A percentile compares a stretch with the other conserved stretches of the same genome.
Conservation (phyloP, 2,113 vertebrate genomes). For the Cynocephalus volans region DNA sequence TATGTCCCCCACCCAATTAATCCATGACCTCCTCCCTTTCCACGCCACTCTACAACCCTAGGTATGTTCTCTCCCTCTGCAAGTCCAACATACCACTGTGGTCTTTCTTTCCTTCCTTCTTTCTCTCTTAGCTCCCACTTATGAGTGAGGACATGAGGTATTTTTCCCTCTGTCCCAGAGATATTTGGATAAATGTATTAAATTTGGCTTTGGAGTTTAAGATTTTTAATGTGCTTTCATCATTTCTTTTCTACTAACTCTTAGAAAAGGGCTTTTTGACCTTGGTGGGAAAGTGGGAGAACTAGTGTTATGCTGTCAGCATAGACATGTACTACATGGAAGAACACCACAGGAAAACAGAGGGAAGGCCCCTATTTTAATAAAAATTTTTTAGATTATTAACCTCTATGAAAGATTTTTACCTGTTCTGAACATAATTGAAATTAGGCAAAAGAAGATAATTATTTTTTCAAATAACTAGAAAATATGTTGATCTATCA, state of each 20-base stretch:
- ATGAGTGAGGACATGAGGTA: too few relatives aligned
- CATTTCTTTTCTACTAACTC: neutral
- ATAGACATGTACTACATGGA: neutral
- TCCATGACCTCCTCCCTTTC: too few relatives aligned
- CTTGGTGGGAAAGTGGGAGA: neutral
- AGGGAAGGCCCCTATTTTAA: neutral
- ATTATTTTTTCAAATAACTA: slow-evolving; percentile 10
- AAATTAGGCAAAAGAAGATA: slow-evolving; percentile 4
- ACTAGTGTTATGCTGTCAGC: neutral
- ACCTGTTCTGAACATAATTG: neutral
- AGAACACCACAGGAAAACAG: neutral
- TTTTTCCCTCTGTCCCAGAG: neutral
- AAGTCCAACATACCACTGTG: too few relatives aligned
- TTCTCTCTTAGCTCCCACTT: too few relatives aligned
- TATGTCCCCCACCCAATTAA: too few relatives aligned
- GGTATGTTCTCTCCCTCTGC: too few relatives aligned
- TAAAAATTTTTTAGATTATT: neutral
- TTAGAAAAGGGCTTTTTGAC: slow-evolving; percentile 49
- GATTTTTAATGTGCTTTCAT: neutral
- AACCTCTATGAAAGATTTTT: slow-evolving; percentile 24
- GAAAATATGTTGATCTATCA: neutral
- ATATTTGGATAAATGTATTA: neutral
- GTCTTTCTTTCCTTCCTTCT: too few relatives aligned
- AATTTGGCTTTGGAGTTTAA: slow-evolving; percentile 47
- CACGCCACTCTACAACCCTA: too few relatives aligned